Conservation (phyloP, 2,797 vertebrate species). For the Alauda arvensis region DNA sequence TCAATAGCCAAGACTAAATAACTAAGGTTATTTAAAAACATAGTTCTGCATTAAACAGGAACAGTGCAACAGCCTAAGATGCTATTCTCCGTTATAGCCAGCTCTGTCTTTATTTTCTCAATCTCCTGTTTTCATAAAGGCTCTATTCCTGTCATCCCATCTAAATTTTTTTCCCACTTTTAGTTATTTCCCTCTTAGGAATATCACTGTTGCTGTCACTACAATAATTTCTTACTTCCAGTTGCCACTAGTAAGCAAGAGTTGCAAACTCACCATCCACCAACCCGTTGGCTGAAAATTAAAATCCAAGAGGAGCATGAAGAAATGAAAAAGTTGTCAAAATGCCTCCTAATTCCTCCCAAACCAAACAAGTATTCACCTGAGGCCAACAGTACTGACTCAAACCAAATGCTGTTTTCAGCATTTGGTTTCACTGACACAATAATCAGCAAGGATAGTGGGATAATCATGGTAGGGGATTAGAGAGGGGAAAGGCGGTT, state of each 20-base stretch:
- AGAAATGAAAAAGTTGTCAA: slow-evolving; percentile 66
- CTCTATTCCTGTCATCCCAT: neutral
- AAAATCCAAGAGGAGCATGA: slow-evolving; percentile 64
- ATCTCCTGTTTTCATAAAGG: neutral
- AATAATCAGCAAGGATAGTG: neutral
- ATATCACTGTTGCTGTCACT: slow-evolving; percentile 17
- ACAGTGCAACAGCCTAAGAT: neutral
- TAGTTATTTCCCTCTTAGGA: slow-evolving; percentile 14
- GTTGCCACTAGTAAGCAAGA: slow-evolving; percentile 61
- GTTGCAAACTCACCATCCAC: slow-evolving; percentile 60
- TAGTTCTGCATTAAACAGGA: neutral
- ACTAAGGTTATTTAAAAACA: neutral
- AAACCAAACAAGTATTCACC: slow-evolving; percentile 57
- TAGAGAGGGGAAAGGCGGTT: neutral
- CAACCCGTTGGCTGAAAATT: slow-evolving; percentile 64
- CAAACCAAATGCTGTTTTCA: slow-evolving; percentile 36
- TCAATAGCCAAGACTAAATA: neutral
- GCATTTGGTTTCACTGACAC: neutral
- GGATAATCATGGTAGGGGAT: neutral
- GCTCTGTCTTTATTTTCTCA: slow-evolving; percentile 6
- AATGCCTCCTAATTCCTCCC: slow-evolving; percentile 56
- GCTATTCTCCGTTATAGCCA: neutral
- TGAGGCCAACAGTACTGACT: slow-evolving; percentile 41
- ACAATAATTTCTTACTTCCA: slow-evolving; percentile 46
- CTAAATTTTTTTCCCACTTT: neutral